Evolutionary conservation across 2,113 vertebrate genomes (phyloP).

Genomic region (Muntiacus reevesi): DNA sequence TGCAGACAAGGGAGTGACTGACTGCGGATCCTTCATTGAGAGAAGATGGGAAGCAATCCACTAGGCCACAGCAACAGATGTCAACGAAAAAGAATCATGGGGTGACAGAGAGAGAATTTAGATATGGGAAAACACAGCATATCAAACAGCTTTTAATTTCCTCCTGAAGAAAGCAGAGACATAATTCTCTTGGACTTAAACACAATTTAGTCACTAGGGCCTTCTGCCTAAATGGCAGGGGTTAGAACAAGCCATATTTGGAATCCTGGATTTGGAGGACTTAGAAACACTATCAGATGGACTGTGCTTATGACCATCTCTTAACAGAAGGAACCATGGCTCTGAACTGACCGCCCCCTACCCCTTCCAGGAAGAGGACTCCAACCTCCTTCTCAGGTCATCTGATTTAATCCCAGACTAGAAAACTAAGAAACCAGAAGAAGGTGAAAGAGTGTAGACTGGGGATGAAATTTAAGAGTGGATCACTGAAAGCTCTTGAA

Average conservation of each 20-base stretch:
- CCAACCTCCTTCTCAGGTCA: background rate
- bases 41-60: background rate
- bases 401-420: background rate
- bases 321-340: background rate
- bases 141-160: background rate
- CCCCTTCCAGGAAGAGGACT: background rate
- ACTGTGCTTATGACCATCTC: background rate
- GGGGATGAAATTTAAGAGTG: background rate
- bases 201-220: background rate
- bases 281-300: background rate
- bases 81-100: background rate
- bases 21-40: background rate
- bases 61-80: background rate
- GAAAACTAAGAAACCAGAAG: background rate
- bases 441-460: background rate
- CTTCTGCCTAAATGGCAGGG: background rate
- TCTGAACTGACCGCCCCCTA: background rate
- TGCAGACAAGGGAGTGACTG: background rate
- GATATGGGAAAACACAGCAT: background rate
- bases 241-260: background rate
- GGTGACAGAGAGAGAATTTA: background rate
- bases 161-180: background rate
- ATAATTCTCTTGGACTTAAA: background rate
- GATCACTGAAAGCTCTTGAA: background rate
- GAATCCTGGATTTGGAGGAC: background rate